phyloP scores from a whole-genome alignment of 2,113 vertebrate species.

The Zosterops lateralis region DNA sequence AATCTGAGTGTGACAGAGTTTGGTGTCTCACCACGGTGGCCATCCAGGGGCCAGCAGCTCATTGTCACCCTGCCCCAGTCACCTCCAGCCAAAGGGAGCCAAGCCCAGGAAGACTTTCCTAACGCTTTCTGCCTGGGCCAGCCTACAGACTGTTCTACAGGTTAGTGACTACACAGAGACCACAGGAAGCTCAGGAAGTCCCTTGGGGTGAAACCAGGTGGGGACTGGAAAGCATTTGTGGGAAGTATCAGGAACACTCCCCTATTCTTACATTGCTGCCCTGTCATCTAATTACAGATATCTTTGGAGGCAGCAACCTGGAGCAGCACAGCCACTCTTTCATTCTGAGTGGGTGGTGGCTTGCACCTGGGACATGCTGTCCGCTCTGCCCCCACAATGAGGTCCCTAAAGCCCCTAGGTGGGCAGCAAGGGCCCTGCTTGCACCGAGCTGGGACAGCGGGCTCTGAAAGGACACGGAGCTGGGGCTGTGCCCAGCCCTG shows the following conservation, averaged over 20 bases:
- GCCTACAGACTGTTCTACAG: background rate
- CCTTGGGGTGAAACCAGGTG: background rate
- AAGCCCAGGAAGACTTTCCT: background rate
- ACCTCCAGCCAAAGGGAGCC: background rate
- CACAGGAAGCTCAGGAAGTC: constrained; percentile 6
- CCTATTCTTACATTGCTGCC: background rate
- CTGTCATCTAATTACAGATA: background rate
- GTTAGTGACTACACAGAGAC: background rate
- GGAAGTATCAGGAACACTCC: background rate
- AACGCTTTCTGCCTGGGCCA: background rate
- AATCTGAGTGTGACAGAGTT: background rate
- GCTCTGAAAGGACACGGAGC: background rate
- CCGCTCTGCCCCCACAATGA: background rate
- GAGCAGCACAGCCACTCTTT: background rate
- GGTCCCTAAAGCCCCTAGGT: background rate
- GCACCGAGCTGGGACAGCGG: rapidly evolving
- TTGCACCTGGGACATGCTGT: background rate
- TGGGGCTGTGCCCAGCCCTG: background rate
- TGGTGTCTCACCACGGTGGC: background rate
- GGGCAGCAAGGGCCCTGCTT: background rate
- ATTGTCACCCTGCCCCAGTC: background rate
- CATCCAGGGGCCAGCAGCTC: background rate
- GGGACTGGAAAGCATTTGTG: background rate
- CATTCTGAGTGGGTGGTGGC: background rate
- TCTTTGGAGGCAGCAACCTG: rapidly evolving